Conservation (phyloP, 2,888 invertebrate genomes). For the Abrostola triplasia region DNA sequence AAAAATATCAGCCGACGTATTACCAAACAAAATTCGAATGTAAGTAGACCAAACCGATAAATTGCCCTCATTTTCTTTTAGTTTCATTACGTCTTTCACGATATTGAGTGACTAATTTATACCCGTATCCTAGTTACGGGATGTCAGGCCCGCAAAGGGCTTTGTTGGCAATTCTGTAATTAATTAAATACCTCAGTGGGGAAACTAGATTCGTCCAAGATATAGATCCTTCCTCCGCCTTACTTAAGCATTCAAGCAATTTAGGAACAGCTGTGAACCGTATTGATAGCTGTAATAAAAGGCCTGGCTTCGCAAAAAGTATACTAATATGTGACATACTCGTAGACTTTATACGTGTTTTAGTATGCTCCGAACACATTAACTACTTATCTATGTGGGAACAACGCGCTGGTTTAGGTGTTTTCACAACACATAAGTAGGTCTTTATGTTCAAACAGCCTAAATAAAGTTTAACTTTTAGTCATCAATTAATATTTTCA, state of each 20-base stretch:
- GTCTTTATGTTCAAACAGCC: too few relatives aligned
- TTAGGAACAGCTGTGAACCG: constrained; percentile 16
- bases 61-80: neutral
- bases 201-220: constrained; percentile 43
- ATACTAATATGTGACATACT: constrained; percentile 18
- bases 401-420: too few relatives aligned
- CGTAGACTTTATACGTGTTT: neutral
- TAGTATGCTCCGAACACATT: neutral
- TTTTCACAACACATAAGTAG: too few relatives aligned
- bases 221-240: constrained; percentile 12
- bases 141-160: constrained; percentile 36
- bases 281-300: constrained; percentile 1
- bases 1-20: neutral
- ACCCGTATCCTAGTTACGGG: constrained; percentile 22
- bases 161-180: constrained; percentile 56
- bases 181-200: constrained; percentile 62
- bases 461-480: too few relatives aligned
- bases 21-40: neutral
- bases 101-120: constrained; percentile 40
- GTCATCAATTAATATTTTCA: too few relatives aligned
- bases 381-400: too few relatives aligned
- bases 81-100: constrained; percentile 12
- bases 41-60: constrained; percentile 2
- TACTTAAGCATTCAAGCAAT: constrained; percentile 14
- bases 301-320: neutral